phyloP scores from a whole-genome alignment of 92 coral and sea anemone genomes.

The Palythoa caribaeorum region DNA sequence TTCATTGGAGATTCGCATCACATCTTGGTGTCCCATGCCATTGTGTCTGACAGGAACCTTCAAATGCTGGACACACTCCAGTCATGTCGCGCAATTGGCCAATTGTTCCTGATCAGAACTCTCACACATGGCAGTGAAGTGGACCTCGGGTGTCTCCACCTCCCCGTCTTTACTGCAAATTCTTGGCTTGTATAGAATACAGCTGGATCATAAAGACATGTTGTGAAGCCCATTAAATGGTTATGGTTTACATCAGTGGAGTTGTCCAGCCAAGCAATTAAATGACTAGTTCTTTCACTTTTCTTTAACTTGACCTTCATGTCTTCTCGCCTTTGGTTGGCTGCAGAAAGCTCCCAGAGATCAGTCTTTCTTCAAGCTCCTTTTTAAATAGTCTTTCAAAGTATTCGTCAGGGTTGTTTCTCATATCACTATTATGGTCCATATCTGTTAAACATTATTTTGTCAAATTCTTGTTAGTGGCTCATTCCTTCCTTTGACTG shows the following conservation, averaged over 20 bases:
- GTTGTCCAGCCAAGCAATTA: conserved; percentile 38
- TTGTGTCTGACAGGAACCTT: background rate
- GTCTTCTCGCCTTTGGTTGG: background rate
- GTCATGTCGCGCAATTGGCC: background rate
- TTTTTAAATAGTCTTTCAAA: background rate
- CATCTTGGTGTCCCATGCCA: background rate
- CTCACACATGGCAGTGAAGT: conserved; percentile 20
- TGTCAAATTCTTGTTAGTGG: conserved; percentile 44
- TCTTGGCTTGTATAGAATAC: conserved; percentile 18
- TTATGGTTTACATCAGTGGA: conserved; percentile 46
- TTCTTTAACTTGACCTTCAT: conserved; percentile 6
- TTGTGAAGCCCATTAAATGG: conserved; percentile 6
- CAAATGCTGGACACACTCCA: conserved; percentile 7
- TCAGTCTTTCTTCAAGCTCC: background rate
- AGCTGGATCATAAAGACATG: background rate
- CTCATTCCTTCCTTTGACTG: conserved; percentile 51
- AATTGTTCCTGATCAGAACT: background rate
- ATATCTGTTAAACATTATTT: background rate
- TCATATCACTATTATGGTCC: background rate
- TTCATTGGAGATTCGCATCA: background rate
- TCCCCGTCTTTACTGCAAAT: conserved; percentile 35
- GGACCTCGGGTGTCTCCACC: conserved; percentile 32
- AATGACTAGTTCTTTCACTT: conserved; percentile 4
- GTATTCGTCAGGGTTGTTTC: background rate
- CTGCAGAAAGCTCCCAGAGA: background rate